Percentiles rank a stretch among this genome's conserved stretches.
Evolutionary conservation across 1,140 invertebrate genomes (phyloP).

Genomic region (Helicoverpa armigera): DNA sequence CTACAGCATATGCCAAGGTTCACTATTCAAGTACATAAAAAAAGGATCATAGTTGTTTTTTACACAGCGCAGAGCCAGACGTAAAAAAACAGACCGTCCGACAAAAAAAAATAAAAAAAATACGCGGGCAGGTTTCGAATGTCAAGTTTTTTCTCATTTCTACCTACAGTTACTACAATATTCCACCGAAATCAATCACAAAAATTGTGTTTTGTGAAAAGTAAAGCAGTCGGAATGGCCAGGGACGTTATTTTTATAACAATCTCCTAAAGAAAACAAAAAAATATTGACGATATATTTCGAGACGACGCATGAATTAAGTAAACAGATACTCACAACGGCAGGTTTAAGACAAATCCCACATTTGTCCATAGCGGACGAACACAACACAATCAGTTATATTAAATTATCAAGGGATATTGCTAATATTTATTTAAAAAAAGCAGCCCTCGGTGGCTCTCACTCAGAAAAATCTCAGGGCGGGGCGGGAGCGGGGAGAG

Average conservation of each 20-base stretch:
- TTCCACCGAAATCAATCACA: conserved; percentile 17
- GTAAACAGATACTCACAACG: conserved; percentile 70
- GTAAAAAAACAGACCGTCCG: conserved; percentile 81
- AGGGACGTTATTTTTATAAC: conserved; percentile 79
- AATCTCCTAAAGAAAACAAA: conserved; percentile 83
- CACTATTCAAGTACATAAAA: conserved; percentile 68
- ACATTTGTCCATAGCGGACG: conserved; percentile 81
- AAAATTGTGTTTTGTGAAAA: conserved; percentile 57
- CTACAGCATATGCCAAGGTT: conserved; percentile 63
- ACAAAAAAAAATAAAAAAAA: conserved; percentile 77
- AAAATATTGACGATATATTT: conserved; percentile 72
- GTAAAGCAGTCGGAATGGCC: conserved; percentile 35
- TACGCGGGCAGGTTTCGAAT: conserved; percentile 84
- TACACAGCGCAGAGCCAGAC: conserved; percentile 80
- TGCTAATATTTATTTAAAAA: conserved; percentile 75
- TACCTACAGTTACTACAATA: conserved; percentile 10
- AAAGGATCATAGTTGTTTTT: conserved; percentile 79
- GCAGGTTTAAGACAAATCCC: conserved; percentile 80
- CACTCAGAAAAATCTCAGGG: conserved; percentile 74
- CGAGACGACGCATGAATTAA: conserved; percentile 55
- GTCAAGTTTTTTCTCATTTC: conserved; percentile 74
- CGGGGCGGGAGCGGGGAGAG: conserved; percentile 74
- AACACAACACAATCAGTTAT: conserved; percentile 62
- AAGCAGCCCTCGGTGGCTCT: conserved; percentile 57
- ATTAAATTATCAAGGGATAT: conserved; percentile 63